Evolutionary conservation across 2,113 vertebrate species (phyloP).

Genomic region (Leiothrix lutea): DNA sequence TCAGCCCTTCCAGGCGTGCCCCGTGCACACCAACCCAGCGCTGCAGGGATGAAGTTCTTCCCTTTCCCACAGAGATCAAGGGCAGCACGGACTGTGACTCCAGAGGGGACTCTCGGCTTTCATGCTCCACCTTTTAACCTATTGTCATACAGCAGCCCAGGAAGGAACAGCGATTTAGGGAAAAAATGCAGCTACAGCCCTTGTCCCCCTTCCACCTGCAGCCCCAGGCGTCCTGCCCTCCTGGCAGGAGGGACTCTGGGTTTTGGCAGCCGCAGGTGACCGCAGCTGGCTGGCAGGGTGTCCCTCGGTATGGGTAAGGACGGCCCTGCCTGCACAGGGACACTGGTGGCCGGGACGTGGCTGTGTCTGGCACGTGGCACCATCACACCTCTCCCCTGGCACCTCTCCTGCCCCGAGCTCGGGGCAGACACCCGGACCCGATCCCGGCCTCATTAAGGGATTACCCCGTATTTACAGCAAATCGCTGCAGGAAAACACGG

Average conservation of each 20-base stretch:
- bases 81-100: background rate
- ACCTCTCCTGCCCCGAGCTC: background rate
- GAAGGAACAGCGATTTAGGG: background rate
- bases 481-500: background rate
- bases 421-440: background rate
- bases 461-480: background rate
- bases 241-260: background rate
- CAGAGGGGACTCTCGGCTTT: background rate
- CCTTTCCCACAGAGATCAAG: background rate
- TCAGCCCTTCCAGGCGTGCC: background rate
- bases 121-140: background rate
- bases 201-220: background rate
- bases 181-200: background rate
- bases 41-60: background rate
- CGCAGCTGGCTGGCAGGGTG: background rate
- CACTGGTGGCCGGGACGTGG: fast-evolving
- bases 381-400: background rate
- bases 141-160: fast-evolving
- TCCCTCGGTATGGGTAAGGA: background rate
- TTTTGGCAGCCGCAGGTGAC: background rate
- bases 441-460: background rate
- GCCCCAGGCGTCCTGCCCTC: background rate
- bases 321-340: fast-evolving
- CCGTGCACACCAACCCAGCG: background rate
- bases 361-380: background rate